Evolutionary conservation across 2,797 vertebrate genomes (phyloP), one percentile per base, ranked within the genome.

Genomic region (Epinephelus coioides): DNA sequence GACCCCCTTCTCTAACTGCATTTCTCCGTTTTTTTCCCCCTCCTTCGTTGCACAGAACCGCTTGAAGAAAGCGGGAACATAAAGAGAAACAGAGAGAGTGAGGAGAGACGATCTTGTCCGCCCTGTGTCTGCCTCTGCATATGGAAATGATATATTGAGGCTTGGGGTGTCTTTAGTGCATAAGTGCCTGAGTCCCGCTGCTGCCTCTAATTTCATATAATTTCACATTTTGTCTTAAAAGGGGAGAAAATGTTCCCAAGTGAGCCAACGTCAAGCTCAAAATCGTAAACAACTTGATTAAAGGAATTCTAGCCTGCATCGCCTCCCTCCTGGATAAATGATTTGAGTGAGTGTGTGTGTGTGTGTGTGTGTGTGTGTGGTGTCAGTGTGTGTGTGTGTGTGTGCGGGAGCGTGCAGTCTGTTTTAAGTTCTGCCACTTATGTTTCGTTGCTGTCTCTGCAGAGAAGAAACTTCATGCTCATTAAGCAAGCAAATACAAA

Each of bases 201-300:
- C 91, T 92, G 92, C 89, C 93, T 95, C 90, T 95, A 95, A 95
- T 95, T 95, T 95, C 86, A 94, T 93, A 92, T 94, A 90, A 94
- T 95, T 95, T 94, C 90, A 90, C 84, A 94, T 93, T 94, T 94
- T 94, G 88, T 92, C 92, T 92, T 93, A 87, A 94, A 94, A 92
- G 87, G 86, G 73, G 87, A 91, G 91, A 91, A 92, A 93, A 91
- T 86, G 89, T 92, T 93, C 91, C 88, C 92, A 88, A 92, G 91
- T 87, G 88, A 91, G 89, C 84, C 85, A 86, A 88, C 51, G 79
- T 92, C 86, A 86, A 90, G 88, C 76, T 94, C 80, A 69, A 85
- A 87, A 91, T 92, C 59, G 81, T 94, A 95, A 94, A 95, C 94
- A 95, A 91, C 80, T 89, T 95, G 94, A 96, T 95, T 95, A 95